A percentile compares a stretch with the other conserved stretches of the same genome.
Evolutionary conservation across 1,140 invertebrate species (phyloP).

Genomic region (Pseudachorutes palmiensis): DNA sequence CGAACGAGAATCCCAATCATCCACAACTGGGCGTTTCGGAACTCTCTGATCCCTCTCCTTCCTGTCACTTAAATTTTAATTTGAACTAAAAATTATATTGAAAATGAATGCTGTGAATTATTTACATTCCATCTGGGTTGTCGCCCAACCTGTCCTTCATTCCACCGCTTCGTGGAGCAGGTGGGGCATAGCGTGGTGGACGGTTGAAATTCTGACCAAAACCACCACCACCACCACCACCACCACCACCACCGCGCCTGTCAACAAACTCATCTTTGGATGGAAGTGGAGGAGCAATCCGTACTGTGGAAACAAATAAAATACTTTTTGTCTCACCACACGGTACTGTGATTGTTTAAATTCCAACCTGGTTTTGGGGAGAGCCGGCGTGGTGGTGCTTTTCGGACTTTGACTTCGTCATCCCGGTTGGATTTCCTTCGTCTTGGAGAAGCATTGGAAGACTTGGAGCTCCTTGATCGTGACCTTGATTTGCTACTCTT

Average conservation of each 20-base stretch:
- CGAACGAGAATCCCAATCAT: neutral
- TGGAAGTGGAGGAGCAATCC: conserved; percentile 34
- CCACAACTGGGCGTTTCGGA: neutral
- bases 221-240: conserved; percentile 5
- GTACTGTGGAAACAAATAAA: conserved; percentile 24
- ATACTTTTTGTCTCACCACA: neutral
- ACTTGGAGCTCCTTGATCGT: conserved; percentile 27
- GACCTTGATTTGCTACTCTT: conserved; percentile 25
- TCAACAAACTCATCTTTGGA: conserved; percentile 29
- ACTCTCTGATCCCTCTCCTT: conserved; percentile 6
- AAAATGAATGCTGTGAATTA: neutral
- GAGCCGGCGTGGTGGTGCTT: conserved; percentile 31
- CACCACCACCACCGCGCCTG: neutral
- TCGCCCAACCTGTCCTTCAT: conserved; percentile 14
- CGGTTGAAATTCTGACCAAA: conserved; percentile 14
- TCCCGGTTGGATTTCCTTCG: conserved; percentile 22
- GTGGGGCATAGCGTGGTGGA: conserved; percentile 26
- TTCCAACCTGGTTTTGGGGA: conserved; percentile 29
- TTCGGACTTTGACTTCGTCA: conserved; percentile 26
- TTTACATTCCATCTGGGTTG: conserved; percentile 18
- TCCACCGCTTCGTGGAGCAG: conserved; percentile 16
- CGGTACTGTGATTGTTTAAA: neutral
- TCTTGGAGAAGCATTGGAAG: conserved; percentile 29
- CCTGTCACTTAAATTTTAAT: neutral
- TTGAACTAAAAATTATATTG: neutral